phyloP scores from a whole-genome alignment of 2,888 invertebrate species.

The Pristionchus entomophagus region DNA sequence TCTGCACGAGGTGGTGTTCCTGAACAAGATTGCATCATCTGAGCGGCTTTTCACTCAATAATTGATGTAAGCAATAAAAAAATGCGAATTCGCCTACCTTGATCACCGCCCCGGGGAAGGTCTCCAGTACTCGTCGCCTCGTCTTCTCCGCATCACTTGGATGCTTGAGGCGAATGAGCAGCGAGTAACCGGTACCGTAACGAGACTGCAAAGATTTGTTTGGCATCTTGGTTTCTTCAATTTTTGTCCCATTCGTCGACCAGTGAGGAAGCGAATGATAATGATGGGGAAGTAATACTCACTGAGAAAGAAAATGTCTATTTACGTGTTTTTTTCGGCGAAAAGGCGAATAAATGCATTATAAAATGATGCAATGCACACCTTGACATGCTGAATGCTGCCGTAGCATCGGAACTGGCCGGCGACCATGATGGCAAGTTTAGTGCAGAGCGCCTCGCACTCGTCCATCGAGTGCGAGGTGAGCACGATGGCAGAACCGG shows the following conservation, averaged over 20 bases:
- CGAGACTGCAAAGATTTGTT: conserved; percentile 73
- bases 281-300: too few species aligned
- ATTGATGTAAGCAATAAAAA: not conserved
- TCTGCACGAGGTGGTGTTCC: conserved; percentile 76
- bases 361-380: not conserved
- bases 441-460: conserved; percentile 85
- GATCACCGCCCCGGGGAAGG: conserved; percentile 81
- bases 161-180: conserved; percentile 52
- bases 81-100: conserved; percentile 79
- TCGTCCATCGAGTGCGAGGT: conserved; percentile 90
- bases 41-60: not conserved
- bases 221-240: too few species aligned
- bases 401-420: conserved; percentile 85
- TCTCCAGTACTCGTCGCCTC: conserved; percentile 77
- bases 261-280: too few species aligned
- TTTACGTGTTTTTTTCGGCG: too few species aligned
- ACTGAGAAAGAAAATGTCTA: too few species aligned
- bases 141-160: conserved; percentile 47
- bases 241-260: not conserved
- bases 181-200: conserved; percentile 60
- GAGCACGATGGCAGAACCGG: conserved; percentile 81
- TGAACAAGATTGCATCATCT: conserved; percentile 41
- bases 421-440: conserved; percentile 85
- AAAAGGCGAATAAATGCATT: too few species aligned
- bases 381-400: conserved; percentile 83